These are phyloP conservation scores for Petrocephalus schoutedeni DNA, from an alignment of 2,797 vertebrate genomes.

Conservation along the genomic window DNA sequence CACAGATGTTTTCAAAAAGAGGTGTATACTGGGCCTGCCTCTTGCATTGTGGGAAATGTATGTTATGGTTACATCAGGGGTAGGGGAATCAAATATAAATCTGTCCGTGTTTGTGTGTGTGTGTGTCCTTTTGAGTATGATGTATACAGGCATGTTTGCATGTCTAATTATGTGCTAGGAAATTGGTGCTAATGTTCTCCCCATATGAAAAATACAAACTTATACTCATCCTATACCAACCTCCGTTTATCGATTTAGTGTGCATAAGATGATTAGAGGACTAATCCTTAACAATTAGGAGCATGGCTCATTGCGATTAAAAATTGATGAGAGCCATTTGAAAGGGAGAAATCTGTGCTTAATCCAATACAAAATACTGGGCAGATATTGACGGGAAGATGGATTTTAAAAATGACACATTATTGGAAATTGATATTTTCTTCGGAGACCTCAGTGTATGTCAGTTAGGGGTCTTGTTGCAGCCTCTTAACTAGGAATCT, in stretches of 20 bases:
- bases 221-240: neutral
- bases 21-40: neutral
- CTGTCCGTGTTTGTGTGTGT: neutral
- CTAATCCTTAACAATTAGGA: slow-evolving; percentile 20
- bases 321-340: slow-evolving; percentile 24
- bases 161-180: no score
- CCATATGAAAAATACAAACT: neutral
- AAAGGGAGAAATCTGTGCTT: slow-evolving; percentile 37
- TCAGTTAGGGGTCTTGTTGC: slow-evolving; percentile 60
- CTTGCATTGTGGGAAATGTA: neutral
- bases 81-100: neutral
- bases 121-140: neutral
- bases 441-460: slow-evolving; percentile 50
- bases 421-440: slow-evolving; percentile 69
- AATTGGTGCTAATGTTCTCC: neutral
- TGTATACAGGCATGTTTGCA: no score
- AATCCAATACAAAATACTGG: slow-evolving; percentile 49
- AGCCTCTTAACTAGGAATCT: slow-evolving; percentile 66
- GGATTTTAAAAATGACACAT: slow-evolving; percentile 29
- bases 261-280: neutral
- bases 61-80: neutral
- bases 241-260: slow-evolving; percentile 11
- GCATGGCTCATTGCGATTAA: slow-evolving; percentile 19
- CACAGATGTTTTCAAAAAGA: neutral
- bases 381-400: slow-evolving; percentile 41